phyloP scores from a whole-genome alignment of 2,888 invertebrate species.

The Notocelia uddmanniana region DNA sequence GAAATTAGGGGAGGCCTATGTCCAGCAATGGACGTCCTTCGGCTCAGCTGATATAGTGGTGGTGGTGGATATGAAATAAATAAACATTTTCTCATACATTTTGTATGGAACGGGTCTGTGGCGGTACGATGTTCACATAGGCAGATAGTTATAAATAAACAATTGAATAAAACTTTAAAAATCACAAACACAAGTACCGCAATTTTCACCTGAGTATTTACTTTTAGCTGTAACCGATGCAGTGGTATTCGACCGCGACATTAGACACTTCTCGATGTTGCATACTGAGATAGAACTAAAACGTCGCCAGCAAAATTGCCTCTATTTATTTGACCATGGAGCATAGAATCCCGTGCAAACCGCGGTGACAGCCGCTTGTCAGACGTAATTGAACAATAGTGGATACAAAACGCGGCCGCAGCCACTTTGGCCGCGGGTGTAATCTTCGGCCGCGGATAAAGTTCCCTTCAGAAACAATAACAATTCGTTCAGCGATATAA shows the following conservation, averaged over 20 bases:
- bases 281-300: background rate
- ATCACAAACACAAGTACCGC: background rate
- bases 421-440: constrained; percentile 64
- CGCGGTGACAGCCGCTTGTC: constrained; percentile 10
- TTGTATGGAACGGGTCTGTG: no score
- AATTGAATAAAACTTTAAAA: no score
- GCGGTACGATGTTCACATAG: no score
- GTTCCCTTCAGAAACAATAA: constrained; percentile 77
- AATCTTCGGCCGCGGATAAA: constrained; percentile 65
- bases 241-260: background rate
- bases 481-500: constrained; percentile 74
- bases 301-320: background rate
- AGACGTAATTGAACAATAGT: constrained; percentile 37
- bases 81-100: no score
- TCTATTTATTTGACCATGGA: background rate
- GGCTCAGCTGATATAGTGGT: no score
- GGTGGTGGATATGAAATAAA: no score
- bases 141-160: no score
- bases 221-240: background rate
- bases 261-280: background rate
- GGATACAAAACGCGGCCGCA: constrained; percentile 53
- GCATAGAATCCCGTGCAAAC: background rate
- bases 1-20: no score
- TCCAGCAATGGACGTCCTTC: no score
- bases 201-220: background rate